Conservation (phyloP, 2,113 vertebrate genomes). For the Ictalurus punctatus region DNA sequence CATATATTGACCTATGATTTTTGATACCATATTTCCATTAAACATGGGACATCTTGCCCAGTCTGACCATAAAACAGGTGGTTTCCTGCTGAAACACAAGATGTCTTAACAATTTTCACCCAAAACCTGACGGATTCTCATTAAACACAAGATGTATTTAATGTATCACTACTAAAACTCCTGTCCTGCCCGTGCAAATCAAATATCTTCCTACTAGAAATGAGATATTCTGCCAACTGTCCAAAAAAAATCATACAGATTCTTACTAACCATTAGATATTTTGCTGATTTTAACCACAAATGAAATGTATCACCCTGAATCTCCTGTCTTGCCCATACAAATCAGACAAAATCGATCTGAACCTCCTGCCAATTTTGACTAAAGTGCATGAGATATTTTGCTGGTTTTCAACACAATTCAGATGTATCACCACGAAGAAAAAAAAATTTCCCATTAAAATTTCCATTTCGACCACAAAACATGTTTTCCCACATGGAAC, state of each 20-base stretch:
- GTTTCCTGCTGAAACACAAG: neutral
- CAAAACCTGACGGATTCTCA: neutral
- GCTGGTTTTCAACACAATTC: neutral
- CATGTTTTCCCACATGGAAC: too few species aligned
- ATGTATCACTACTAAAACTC: too few species aligned
- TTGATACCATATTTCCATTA: neutral
- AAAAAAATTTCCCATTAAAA: neutral
- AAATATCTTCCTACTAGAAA: neutral
- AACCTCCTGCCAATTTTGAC: too few species aligned
- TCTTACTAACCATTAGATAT: neutral
- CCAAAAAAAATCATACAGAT: neutral
- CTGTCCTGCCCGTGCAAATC: neutral
- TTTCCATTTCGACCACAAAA: neutral
- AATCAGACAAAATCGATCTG: neutral
- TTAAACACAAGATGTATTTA: neutral
- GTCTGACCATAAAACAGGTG: neutral
- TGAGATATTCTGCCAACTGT: neutral
- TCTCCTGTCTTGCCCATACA: neutral
- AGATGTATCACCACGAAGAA: too few species aligned
- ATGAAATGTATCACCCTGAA: neutral
- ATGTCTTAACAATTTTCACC: neutral
- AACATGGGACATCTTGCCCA: neutral
- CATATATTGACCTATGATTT: too few species aligned
- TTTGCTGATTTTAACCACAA: neutral
- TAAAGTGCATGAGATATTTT: neutral